Evolutionary conservation across 2,113 vertebrate genomes (phyloP), one percentile per base, ranked within the genome.

Genomic region (Ursus arctos): DNA sequence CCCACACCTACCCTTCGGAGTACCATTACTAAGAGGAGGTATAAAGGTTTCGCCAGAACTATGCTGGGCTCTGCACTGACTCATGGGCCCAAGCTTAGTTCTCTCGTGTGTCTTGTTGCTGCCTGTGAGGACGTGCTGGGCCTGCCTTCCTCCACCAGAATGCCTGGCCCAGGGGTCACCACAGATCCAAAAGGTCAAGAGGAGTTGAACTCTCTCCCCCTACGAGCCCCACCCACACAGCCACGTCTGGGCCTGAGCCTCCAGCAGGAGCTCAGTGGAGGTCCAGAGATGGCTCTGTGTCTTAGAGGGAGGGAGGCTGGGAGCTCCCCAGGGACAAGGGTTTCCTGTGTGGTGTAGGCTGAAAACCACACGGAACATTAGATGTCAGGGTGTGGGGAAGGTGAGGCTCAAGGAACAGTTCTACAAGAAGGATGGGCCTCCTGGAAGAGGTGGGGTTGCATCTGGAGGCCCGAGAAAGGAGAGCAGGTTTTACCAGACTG

Each of bases 401-500:
- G 19, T 55, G 59, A 36, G 33, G 16, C 79, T 71, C 72, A 33
- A 55, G 15, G 26, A 24, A 69, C 61, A 40, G 55, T 51, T 82
- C 59, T 7, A 4, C n/a, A 59, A 76, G 63, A 40, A 88, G 13
- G 14, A 9, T 1, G 6, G 85, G 26, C 40, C n/a, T 74, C 89
- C 57, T 72, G 14, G 72, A 22, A 36, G 47, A 69, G 82, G 33
- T 18, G 7, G 1, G 59, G 26, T 24, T 16, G 57, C 33, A n/a
- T 47, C 49, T 88, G 43, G 47, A 86, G 57, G 72, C 57, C 51
- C 0, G 13, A 16, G 65, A 87, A 53, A 81, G 8, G 24, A 91
- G 22, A 86, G 16, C 71, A 82, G 33, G 31, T 84, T 94, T 93
- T 67, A 10, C 51, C 36, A 95, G 89, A 57, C 8, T 36, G 76